Evolutionary conservation across 2,113 vertebrate species (phyloP), one percentile per base, ranked within the genome.

Genomic region (Pungitius pungitius): DNA sequence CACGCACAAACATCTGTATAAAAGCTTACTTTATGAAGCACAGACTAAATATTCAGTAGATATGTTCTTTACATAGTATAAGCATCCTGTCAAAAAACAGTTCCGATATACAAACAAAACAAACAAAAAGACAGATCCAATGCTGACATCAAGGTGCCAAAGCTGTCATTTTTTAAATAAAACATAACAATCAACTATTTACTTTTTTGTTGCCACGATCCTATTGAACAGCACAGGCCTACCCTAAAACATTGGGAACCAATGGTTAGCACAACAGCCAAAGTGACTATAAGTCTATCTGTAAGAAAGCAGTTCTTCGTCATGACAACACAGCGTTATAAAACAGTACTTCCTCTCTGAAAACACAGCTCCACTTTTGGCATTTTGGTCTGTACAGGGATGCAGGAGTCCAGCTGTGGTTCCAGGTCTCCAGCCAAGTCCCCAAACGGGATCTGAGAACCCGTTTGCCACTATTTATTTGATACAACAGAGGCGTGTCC

Each of bases 1-100:
- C 60, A 61, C 69, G 55, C 75, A 73, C 77, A 73, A 17, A 51
- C 27, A 68, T 88, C 52, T 88, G 85, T 92, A 92, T 90, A 92
- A 93, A 93, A 93, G 85, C 84, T 88, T 85, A 89, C 78, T 94
- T 93, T 92, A 91, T 92, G 90, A 91, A 90, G 90, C 89, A 91
- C 89, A 85, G 87, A 90, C 90, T 92, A 92, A 89, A 92, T 92
- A 90, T 85, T 89, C 88, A 89, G 89, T 91, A 92, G 91, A 93
- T 88, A 90, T 87, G 90, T 89, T 80, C 78, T 90, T 91, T 92
- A 92, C 88, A 90, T 80, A 79, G 84, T 88, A 77, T 86, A 82
- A 81, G 80, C 77, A 88, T 89, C 84, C 84, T 78, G 82, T 88
- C 83, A 76, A 85, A 88, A 89, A 85, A 84, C 75, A 80, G 74